Conservation (phyloP, 2,888 invertebrate genomes). For the Sarcophaga rosellei region DNA sequence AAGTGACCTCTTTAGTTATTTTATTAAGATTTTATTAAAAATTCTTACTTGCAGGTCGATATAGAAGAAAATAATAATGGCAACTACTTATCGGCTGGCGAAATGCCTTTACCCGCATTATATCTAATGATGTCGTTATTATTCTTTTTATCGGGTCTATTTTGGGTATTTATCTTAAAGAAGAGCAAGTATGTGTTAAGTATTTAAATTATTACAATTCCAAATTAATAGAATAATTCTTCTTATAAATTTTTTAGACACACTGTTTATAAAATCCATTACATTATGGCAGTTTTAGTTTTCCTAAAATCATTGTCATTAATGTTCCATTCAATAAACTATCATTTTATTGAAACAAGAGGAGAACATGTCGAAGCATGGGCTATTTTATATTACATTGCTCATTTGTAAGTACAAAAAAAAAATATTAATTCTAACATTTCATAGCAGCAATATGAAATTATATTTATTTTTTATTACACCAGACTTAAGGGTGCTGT, state of each 20-base stretch:
- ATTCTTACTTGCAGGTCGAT: constrained; percentile 85
- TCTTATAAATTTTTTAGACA: constrained; percentile 83
- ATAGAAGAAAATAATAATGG: constrained; percentile 93
- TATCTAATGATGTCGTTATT: constrained; percentile 95
- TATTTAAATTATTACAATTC: background rate
- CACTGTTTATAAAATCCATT: constrained; percentile 96
- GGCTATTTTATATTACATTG: constrained; percentile 98
- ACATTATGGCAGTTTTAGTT: constrained; percentile 96
- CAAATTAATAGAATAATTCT: background rate
- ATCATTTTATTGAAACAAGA: constrained; percentile 94
- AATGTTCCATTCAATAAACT: constrained; percentile 97
- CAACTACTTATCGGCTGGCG: constrained; percentile 96
- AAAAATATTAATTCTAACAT: background rate
- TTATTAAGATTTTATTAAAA: background rate
- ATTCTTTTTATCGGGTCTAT: constrained; percentile 93
- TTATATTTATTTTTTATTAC: background rate
- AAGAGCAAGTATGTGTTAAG: constrained; percentile 85
- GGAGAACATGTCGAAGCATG: constrained; percentile 98
- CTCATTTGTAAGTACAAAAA: constrained; percentile 91
- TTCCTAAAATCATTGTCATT: constrained; percentile 95
- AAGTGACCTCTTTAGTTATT: constrained; percentile 8
- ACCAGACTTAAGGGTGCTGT: constrained; percentile 92
- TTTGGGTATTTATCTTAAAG: constrained; percentile 95
- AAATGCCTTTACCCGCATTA: constrained; percentile 96
- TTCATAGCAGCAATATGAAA: background rate